Base-by-base conservation (phyloP, 2,888 invertebrate genomes). In the Ernsta delagoae region DNA sequence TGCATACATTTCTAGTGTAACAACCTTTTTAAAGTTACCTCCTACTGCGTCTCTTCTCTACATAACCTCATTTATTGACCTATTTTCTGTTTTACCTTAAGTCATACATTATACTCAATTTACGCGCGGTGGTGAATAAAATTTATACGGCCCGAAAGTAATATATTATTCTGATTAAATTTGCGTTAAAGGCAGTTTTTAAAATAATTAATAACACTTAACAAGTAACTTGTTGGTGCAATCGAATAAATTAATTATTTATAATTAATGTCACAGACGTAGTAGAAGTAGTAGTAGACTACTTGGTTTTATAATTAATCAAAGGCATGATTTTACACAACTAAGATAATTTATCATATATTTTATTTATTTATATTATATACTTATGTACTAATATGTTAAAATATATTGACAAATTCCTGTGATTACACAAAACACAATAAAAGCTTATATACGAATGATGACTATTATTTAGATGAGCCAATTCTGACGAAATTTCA, bases 401-500 rank as follows among this genome's bases (percentile, higher is more conserved):
- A n/a, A n/a, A n/a, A 16, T 16, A 1, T 16, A 16, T 16, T 16
- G 1, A 16, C 16, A 16, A 16, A 16, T 16, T 16, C 16, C 16
- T 16, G 16, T 16, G 16, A 16, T 16, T 16, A 16, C 16, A 16
- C 16, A 16, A 16, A 16, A 16, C 16, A 16, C 16, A 16, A 16
- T 16, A 16, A 16, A 16, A 16, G 16, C 16, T 16, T 16, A 16
- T 16, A 16, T 16, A 16, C 16, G 16, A 16, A 16, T 16, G 16
- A 16, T 16, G 16, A 16, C 16, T 16, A 72, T 75, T 74, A 77
- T 78, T 75, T 74, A 76, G 73, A 75, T 74, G 70, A 75, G 72
- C 73, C 75, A 74, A 70, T 74, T 78, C 78, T 78, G 82, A 80
- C 80, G 78, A 71, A 75, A 73, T 78, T 79, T 78, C 77, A 74